Evolutionary conservation across 2,113 vertebrate species (phyloP), one percentile per base, ranked within the genome.

Genomic region (Hyla sarda): DNA sequence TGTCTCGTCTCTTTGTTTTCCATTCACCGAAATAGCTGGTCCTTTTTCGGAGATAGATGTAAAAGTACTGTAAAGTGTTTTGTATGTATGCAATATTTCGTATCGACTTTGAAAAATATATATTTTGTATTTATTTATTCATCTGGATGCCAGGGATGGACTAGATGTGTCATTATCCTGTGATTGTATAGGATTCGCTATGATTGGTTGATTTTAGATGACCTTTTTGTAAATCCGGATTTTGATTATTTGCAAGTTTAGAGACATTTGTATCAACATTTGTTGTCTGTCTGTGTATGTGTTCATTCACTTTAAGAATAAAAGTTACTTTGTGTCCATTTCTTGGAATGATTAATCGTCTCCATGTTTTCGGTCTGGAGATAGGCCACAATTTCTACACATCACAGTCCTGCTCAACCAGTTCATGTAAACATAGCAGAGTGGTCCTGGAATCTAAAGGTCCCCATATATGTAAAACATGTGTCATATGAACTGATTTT

Each of bases 51-150:
- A 93, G 90, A 92, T 92, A 88, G 93, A 94, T 93, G 92, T 91
- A 92, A 82, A 85, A 87, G 77, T 82, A 74, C 75, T 87, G 78
- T 85, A 69, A 85, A 87, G 89, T 91, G 88, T 95, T 95, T 96
- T 87, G 87, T 89, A 93, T 93, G 94, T 96, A 91, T 91, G 92
- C 85, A 87, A 74, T 92, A 88, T 96, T 96, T 96, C 95, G 95
- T 91, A 94, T 90, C 93, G 92, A 93, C 83, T 86, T 93, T 93
- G 45, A 74, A 84, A 92, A 93, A 97, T 92, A 96, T 97, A 95
- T 98, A 97, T 97, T 97, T 98, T 98, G 93, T 98, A 98, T 96
- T 97, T 97, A 98, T 99, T 98, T 98, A 98, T 98, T 99, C 93
- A 90, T 89, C 90, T 88, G 89, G 87, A 79, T 82, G 90, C 91